These are phyloP conservation scores for Ceuthmochares aereus DNA, from an alignment of 2,113 vertebrate genomes.

Conservation along the genomic window DNA sequence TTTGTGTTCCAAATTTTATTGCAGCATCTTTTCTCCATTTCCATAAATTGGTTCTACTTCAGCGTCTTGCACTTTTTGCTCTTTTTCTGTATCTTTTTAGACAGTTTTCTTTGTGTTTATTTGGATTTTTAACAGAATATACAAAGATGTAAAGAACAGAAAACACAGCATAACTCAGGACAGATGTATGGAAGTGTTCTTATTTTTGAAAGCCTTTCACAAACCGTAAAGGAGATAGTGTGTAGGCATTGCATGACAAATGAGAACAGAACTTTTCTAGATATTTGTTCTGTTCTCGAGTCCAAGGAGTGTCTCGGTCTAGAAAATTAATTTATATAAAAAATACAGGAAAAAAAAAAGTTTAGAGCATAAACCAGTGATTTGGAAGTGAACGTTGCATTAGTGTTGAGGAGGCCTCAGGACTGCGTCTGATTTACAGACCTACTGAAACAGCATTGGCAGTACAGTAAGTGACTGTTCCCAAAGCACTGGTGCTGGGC, in stretches of 20 bases:
- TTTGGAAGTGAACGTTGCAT: neutral
- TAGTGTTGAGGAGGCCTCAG: neutral
- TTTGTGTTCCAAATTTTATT: neutral
- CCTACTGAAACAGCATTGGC: neutral
- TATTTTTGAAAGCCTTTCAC: neutral
- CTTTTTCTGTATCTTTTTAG: neutral
- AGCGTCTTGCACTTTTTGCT: neutral
- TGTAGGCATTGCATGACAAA: neutral
- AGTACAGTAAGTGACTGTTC: neutral
- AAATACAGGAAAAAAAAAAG: constrained; percentile 17
- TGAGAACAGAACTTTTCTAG: neutral
- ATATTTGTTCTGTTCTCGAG: neutral
- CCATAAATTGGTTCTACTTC: constrained; percentile 3
- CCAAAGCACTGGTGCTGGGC: neutral
- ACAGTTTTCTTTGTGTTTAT: neutral
- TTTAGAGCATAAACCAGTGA: neutral
- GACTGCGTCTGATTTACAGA: neutral
- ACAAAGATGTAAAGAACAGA: constrained; percentile 66
- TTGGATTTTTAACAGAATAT: constrained; percentile 9
- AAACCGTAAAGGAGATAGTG: neutral
- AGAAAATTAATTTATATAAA: neutral
- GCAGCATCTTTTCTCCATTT: neutral
- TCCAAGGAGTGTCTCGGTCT: neutral
- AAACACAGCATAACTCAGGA: neutral
- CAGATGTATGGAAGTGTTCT: neutral